phyloP scores from a whole-genome alignment of 2,797 vertebrate species.

The Rhabdophis nuchalis region DNA sequence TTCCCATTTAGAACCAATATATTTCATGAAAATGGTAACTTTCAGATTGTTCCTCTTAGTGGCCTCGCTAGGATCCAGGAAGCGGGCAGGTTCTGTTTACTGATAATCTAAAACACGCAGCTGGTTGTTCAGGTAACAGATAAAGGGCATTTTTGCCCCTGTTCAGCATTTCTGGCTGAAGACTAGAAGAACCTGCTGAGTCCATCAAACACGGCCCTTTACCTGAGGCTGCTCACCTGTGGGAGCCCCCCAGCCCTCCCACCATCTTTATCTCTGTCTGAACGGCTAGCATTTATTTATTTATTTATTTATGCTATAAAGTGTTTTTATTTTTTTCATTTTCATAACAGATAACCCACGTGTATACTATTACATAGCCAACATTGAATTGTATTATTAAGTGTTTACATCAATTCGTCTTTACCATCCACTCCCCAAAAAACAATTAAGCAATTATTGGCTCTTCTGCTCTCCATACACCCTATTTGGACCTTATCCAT shows the following conservation, averaged over 20 bases:
- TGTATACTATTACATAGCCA: too few species aligned
- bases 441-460: too few species aligned
- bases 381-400: too few species aligned
- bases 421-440: too few species aligned
- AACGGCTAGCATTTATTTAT: neutral
- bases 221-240: neutral
- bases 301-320: too few species aligned
- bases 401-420: too few species aligned
- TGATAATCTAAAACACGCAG: neutral
- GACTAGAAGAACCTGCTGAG: neutral
- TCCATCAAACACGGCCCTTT: neutral
- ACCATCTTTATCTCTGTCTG: neutral
- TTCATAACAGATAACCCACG: too few species aligned
- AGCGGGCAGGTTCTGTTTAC: neutral
- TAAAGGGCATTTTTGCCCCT: neutral
- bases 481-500: too few species aligned
- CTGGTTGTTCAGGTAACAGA: neutral
- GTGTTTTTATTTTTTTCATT: too few species aligned
- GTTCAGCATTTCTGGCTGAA: neutral
- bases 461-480: too few species aligned
- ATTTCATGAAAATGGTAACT: neutral
- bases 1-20: neutral
- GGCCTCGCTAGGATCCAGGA: neutral
- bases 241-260: neutral
- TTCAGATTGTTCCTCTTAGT: neutral